Percentiles rank a stretch among this genome's conserved stretches.
phyloP scores from a whole-genome alignment of 1,140 invertebrate genomes.

The Phocides pigmalion region DNA sequence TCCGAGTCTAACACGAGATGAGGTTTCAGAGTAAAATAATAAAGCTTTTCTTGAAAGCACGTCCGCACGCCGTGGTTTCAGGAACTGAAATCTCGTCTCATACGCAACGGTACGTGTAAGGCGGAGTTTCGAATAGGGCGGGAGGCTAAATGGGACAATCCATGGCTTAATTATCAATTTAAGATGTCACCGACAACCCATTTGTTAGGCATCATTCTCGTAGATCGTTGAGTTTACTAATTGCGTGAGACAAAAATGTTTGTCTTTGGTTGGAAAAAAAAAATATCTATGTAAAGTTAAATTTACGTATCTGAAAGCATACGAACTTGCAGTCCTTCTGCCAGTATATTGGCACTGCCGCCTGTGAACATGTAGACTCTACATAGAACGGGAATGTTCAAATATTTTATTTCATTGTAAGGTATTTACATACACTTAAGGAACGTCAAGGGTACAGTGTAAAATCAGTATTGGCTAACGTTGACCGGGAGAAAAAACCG shows the following conservation, averaged over 20 bases:
- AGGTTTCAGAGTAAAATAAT: not conserved
- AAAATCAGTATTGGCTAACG: too few species aligned
- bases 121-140: conserved; percentile 22
- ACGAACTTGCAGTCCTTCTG: too few species aligned
- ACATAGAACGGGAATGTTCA: too few species aligned
- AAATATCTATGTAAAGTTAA: too few species aligned
- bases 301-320: too few species aligned
- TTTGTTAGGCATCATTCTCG: conserved; percentile 20
- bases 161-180: conserved; percentile 16
- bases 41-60: not conserved
- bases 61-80: conserved; percentile 17
- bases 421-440: too few species aligned
- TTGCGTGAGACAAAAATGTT: not conserved
- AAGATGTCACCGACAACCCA: conserved; percentile 21
- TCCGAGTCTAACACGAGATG: not conserved
- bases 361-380: too few species aligned
- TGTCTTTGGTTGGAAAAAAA: not conserved
- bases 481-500: too few species aligned
- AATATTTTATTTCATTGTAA: too few species aligned
- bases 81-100: conserved; percentile 17
- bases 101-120: conserved; percentile 1
- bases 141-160: conserved; percentile 19
- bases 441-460: too few species aligned
- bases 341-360: too few species aligned
- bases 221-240: conserved; percentile 1